Evolutionary conservation across 1,140 invertebrate species (phyloP).

Genomic region (Sycobia sp.): DNA sequence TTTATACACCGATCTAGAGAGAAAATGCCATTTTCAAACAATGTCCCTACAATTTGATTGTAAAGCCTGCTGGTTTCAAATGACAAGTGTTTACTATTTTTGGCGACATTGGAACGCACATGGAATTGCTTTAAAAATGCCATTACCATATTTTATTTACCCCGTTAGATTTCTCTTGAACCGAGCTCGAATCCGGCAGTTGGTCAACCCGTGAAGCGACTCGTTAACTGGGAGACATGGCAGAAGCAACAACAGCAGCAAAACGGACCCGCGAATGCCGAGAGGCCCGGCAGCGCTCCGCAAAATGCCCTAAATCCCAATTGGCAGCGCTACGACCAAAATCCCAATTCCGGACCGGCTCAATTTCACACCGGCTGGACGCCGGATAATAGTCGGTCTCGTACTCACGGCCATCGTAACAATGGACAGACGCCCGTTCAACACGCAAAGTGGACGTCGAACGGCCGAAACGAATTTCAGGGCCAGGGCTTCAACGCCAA

Average conservation of each 20-base stretch:
- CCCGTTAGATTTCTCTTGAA: too few relatives aligned
- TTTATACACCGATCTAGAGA: too few relatives aligned
- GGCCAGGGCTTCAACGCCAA: conserved; percentile 1
- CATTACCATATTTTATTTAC: neutral
- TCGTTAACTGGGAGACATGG: neutral
- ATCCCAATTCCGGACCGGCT: too few relatives aligned
- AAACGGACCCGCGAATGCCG: neutral
- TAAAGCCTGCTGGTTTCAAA: too few relatives aligned
- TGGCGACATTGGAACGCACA: too few relatives aligned
- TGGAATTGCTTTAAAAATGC: neutral
- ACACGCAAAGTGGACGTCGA: neutral
- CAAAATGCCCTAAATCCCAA: neutral
- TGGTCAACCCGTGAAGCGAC: neutral
- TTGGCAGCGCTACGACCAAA: neutral
- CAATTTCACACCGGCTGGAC: neutral
- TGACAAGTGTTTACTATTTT: too few relatives aligned
- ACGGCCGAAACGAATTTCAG: conserved; percentile 10
- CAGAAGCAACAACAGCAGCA: neutral
- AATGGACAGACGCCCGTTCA: neutral
- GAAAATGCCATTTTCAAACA: too few relatives aligned
- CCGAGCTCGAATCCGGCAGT: too few relatives aligned
- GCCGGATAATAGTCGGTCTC: neutral
- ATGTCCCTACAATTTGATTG: too few relatives aligned
- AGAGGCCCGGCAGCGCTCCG: neutral
- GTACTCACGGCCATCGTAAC: neutral